phyloP scores from a whole-genome alignment of 2,113 vertebrate genomes.

The Pterophyllum scalare region DNA sequence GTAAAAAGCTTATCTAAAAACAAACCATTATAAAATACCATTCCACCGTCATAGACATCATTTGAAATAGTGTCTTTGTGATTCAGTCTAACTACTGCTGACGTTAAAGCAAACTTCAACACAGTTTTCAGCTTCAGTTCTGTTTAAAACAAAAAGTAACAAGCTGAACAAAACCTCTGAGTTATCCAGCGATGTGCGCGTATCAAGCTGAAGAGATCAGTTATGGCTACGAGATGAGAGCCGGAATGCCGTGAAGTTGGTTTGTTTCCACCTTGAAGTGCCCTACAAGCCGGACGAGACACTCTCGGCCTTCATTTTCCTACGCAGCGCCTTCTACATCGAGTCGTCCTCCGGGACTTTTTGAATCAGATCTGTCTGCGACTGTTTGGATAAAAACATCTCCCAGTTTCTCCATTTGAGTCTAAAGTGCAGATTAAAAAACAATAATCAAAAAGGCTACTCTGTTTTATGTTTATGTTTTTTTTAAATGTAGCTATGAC shows the following conservation, averaged over 20 bases:
- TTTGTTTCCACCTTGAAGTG: slow-evolving; percentile 16
- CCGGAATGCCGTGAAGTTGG: slow-evolving; percentile 65
- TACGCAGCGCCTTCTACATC: not conserved
- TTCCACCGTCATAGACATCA: slow-evolving; percentile 81
- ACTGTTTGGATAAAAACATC: slow-evolving; percentile 42
- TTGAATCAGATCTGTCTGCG: slow-evolving; percentile 14
- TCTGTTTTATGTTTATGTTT: slow-evolving; percentile 22
- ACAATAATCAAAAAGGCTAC: not conserved
- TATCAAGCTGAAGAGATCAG: slow-evolving; percentile 24
- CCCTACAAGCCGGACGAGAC: slow-evolving; percentile 20
- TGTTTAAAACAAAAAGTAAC: slow-evolving; percentile 58
- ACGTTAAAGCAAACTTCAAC: slow-evolving; percentile 77
- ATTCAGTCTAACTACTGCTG: slow-evolving; percentile 66
- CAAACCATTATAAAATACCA: slow-evolving; percentile 83
- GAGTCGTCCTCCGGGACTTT: slow-evolving; percentile 9
- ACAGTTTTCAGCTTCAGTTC: slow-evolving; percentile 68
- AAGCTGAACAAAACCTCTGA: slow-evolving; percentile 52
- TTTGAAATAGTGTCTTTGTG: slow-evolving; percentile 73
- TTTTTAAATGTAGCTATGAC: slow-evolving; percentile 68
- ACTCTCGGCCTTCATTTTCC: not conserved
- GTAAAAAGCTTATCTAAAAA: slow-evolving; percentile 81
- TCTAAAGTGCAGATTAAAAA: slow-evolving; percentile 51
- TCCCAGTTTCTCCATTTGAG: slow-evolving; percentile 50
- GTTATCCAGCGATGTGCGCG: slow-evolving; percentile 9
- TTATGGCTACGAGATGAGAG: slow-evolving; percentile 47